Percentiles rank a stretch among this genome's conserved stretches.
These are phyloP conservation scores for Micronycteris hirsuta DNA, from an alignment of 2,113 vertebrate species.

Conservation along the genomic window DNA sequence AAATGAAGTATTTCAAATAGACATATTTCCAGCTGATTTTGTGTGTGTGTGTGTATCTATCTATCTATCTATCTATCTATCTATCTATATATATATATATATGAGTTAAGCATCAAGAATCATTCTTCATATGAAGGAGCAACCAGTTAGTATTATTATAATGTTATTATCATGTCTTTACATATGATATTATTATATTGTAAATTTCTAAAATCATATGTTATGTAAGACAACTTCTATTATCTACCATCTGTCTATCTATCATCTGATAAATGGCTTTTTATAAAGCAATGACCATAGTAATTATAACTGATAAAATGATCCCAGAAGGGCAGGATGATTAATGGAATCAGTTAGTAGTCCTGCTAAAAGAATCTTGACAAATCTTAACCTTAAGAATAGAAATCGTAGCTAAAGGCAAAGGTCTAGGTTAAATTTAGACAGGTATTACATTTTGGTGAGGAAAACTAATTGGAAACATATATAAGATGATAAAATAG, in stretches of 20 bases:
- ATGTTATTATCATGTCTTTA: not conserved
- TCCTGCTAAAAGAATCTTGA: not conserved
- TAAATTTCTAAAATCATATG: not conserved
- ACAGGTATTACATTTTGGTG: not conserved
- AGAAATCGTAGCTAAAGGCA: not conserved
- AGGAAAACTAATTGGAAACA: not conserved
- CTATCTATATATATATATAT: not conserved
- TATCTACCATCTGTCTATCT: not conserved
- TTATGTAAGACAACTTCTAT: not conserved
- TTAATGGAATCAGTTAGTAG: not conserved
- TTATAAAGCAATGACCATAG: not conserved
- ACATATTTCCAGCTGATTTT: not conserved
- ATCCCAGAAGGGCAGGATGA: not conserved
- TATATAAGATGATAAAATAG: not conserved
- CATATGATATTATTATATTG: not conserved
- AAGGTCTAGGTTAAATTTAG: not conserved
- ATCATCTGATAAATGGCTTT: not conserved
- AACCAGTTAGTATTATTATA: not conserved
- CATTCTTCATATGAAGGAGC: not conserved
- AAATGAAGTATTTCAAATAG: not conserved
- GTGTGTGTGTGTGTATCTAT: too few species aligned
- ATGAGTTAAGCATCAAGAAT: not conserved
- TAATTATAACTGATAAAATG: not conserved
- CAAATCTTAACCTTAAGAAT: not conserved
- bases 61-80: too few species aligned